Conservation (phyloP, 1,140 invertebrate species). For the Sinella curviseta region DNA sequence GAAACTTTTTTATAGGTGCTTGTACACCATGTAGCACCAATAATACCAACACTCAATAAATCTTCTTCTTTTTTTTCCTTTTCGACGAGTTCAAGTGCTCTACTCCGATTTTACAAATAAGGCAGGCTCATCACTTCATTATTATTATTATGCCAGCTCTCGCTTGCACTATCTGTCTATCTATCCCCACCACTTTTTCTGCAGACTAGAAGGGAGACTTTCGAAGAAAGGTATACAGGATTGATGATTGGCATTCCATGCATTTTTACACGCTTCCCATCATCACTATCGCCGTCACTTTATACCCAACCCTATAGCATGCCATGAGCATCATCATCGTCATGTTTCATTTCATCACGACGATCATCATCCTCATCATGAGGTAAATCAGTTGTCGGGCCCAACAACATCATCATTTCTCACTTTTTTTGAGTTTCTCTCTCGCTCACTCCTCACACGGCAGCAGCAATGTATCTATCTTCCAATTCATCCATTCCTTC, state of each 20-base stretch:
- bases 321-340: not conserved
- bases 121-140: not conserved
- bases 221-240: too few relatives aligned
- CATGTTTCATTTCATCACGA: conserved; percentile 11
- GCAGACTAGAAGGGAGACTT: too few relatives aligned
- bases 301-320: not conserved
- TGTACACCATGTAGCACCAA: too few relatives aligned
- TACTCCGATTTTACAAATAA: not conserved
- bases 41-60: too few relatives aligned
- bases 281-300: not conserved
- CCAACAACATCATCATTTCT: conserved; percentile 10
- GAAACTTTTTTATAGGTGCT: too few relatives aligned
- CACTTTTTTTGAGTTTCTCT: not conserved
- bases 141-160: not conserved
- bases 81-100: not conserved
- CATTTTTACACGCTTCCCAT: conserved; percentile 13
- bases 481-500: too few relatives aligned
- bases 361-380: not conserved
- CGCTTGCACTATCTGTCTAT: not conserved
- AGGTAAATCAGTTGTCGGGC: not conserved
- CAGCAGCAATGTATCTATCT: too few relatives aligned
- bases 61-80: too few relatives aligned
- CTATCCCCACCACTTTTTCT: too few relatives aligned
- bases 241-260: not conserved
- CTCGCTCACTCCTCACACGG: too few relatives aligned